Conservation (phyloP, 2,113 vertebrate species). For the Turnix velox region DNA sequence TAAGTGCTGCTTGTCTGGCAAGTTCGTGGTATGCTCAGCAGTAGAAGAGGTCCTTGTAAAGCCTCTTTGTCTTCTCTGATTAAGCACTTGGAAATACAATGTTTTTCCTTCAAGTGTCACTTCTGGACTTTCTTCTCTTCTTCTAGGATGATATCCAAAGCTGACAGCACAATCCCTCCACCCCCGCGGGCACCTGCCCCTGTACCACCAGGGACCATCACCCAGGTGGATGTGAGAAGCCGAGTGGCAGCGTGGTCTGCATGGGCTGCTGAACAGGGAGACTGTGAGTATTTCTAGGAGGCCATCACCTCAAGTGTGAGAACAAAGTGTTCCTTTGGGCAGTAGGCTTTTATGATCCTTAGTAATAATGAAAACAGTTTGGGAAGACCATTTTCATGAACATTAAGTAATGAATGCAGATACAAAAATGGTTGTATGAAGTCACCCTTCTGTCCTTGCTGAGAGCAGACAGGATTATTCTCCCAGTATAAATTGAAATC, state of each 20-base stretch:
- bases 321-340: fast-evolving
- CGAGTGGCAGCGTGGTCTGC: conserved; percentile 87
- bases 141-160: conserved; percentile 86
- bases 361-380: fast-evolving
- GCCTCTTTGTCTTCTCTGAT: background rate
- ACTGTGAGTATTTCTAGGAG: conserved; percentile 76
- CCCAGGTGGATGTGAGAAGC: conserved; percentile 82
- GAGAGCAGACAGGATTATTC: background rate
- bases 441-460: background rate
- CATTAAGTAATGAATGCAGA: background rate
- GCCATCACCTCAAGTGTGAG: fast-evolving
- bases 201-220: conserved; percentile 75
- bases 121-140: background rate
- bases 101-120: background rate
- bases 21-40: fast-evolving
- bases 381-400: fast-evolving
- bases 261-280: conserved; percentile 84
- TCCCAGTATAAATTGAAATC: background rate
- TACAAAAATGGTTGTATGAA: background rate
- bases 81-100: background rate
- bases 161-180: conserved; percentile 84
- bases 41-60: background rate
- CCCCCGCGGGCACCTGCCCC: conserved; percentile 87
- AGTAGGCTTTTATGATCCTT: background rate
- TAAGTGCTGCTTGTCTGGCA: background rate